Evolutionary conservation across 2,113 vertebrate species (phyloP), one percentile per base, ranked within the genome.

Genomic region (Ibidorhyncha struthersii): DNA sequence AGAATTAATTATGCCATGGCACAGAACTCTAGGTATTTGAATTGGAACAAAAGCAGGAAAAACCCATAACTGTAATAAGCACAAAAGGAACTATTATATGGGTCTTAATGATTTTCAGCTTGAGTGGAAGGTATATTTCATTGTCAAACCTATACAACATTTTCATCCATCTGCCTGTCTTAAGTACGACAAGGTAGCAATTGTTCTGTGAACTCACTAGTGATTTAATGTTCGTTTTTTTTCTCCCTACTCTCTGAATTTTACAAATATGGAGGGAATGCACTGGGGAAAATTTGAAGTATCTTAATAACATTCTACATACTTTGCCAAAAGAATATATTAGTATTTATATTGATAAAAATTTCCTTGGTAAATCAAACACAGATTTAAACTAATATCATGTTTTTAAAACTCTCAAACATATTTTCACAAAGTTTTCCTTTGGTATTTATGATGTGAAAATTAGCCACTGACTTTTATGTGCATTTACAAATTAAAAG

Each of bases 161-260:
- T 94, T 96, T 97, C 84, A 96, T 96, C 84, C 45, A 53, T 97
- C 91, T 95, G 45, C 78, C 47, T 94, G 72, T 89, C 73, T 61
- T 34, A 93, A 86, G 30, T 72, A 82, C 30, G 62, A 41, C 53
- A 94, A 86, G 36, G 38, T 36, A 82, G 29, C 23, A 73, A 62
- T 90, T 79, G 1, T 65, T 96, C 61, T 74, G 55, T 65, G 32
- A 91, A 45, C 22, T 93, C 26, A 20, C 23, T 36, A 14, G 32
- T 76, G 25, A 74, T 82, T 88, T 87, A 85, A 45, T 59, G 34
- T 19, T 94, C 14, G 19, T 50, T 15, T 63, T 20, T 43, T 69
- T 77, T 40, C 14, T 36, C 27, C 16, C 2, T 9, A 25, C 67
- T 67, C 5, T 55, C 12, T n/a, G n/a, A 56, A 59, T 82, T 82